Base-by-base conservation (phyloP, 2,888 invertebrate genomes). In the Drosophila algonquin region DNA sequence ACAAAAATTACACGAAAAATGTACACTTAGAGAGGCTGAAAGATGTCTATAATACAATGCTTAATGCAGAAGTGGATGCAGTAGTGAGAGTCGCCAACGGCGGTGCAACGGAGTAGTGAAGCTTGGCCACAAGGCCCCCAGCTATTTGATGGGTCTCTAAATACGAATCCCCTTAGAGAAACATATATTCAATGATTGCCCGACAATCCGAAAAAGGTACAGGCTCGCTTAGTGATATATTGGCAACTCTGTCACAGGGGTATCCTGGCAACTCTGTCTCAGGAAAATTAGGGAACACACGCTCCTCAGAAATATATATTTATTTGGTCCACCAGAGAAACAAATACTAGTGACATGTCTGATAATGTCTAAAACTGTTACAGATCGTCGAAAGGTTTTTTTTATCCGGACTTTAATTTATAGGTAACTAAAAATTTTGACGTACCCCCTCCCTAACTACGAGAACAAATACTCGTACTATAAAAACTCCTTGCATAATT, bases 31-130 rank as follows among this genome's bases (percentile, higher is more conserved):
- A 67, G 47, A 56, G 57, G 40, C 47, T 47, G 21, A 46, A 40
- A 47, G 21, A 69, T 77, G 79, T 32, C 40, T 81, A 79, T 76
- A 64, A 58, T 84, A 81, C 81, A 81, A 78, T 81, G 81, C 76
- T 58, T 40, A 46, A 52, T 52, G 52, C 45, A 27, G 24, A 14
- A 35, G 21, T 24, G 24, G 14, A 71, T 73, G 63, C 10, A 24
- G 24, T 27, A 45, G 52, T 57, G 76, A 64, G 30, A 21, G 18
- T 44, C 54, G 58, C 24, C 58, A 50, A 67, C 24, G 24, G 24
- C 30, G 27, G 24, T 24, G 50, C 14, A 24, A 27, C 27, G 53
- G 35, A 12, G 0, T 1, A 16, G 46, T 46, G 30, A 44, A 45
- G 45, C 6, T 4, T 18, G 14, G 30, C 14, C 7, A 10, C 50